These are phyloP conservation scores for Scarus forsteni DNA, from an alignment of 2,797 vertebrate genomes.

Conservation along the genomic window DNA sequence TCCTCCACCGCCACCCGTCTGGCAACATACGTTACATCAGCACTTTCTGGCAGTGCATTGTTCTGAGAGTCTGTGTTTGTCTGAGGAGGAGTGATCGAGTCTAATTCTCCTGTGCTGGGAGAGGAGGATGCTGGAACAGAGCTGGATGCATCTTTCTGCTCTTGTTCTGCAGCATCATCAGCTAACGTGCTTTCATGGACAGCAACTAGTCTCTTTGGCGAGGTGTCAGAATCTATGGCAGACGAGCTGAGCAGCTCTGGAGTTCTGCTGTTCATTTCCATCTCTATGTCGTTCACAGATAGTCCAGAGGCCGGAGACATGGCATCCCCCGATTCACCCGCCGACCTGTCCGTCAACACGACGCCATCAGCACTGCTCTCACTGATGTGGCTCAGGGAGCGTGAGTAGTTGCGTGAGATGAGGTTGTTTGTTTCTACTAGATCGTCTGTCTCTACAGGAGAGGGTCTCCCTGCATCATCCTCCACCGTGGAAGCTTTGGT, in stretches of 20 bases:
- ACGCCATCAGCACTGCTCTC: constrained; percentile 90
- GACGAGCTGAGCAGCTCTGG: constrained; percentile 36
- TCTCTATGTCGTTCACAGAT: constrained; percentile 68
- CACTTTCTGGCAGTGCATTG: constrained; percentile 5
- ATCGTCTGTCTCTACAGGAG: constrained; percentile 19
- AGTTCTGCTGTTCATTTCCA: constrained; percentile 53
- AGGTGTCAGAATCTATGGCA: constrained; percentile 15
- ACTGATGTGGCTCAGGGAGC: constrained; percentile 96
- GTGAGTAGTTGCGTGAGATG: constrained; percentile 77
- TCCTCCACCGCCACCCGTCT: constrained; percentile 63
- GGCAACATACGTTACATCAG: constrained; percentile 56
- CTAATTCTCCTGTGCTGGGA: constrained; percentile 10
- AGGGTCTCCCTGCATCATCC: constrained; percentile 52
- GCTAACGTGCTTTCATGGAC: neutral
- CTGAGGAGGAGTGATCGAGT: neutral
- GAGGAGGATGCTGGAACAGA: constrained; percentile 1
- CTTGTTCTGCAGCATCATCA: neutral
- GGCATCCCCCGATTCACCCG: constrained; percentile 51
- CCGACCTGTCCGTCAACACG: constrained; percentile 54
- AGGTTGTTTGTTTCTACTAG: constrained; percentile 80
- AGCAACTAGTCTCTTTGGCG: neutral
- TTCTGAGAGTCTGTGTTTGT: neutral
- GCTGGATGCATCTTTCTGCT: constrained; percentile 18
- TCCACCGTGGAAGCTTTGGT: constrained; percentile 10
- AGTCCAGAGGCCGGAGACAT: constrained; percentile 54